phyloP scores from a whole-genome alignment of 2,113 vertebrate species.

The Melospiza georgiana region DNA sequence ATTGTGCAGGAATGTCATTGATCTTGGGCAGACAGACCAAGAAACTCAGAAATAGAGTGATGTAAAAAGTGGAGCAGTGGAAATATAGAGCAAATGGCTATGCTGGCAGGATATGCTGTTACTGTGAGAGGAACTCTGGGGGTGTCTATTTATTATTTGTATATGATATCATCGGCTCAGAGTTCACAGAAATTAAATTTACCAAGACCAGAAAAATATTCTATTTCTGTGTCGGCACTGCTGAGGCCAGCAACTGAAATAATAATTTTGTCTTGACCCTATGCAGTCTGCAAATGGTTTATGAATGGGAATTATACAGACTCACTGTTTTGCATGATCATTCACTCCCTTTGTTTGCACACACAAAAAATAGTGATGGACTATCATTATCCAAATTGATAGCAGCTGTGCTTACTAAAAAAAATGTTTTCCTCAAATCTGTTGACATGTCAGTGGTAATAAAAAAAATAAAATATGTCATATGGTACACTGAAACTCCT shows the following conservation, averaged over 20 bases:
- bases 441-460: conserved; percentile 66
- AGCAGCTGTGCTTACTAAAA: conserved; percentile 79
- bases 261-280: conserved; percentile 57
- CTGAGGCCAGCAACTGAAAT: conserved; percentile 49
- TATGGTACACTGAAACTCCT: conserved; percentile 37
- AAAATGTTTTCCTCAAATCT: conserved; percentile 65
- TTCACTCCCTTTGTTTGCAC: conserved; percentile 45
- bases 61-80: neutral
- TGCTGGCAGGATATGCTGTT: neutral
- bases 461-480: conserved; percentile 56
- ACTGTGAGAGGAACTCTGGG: neutral
- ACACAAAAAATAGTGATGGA: conserved; percentile 70
- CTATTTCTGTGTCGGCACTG: conserved; percentile 29
- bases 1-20: neutral
- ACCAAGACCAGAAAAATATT: conserved; percentile 14
- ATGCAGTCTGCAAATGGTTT: conserved; percentile 39
- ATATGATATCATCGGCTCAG: neutral
- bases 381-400: conserved; percentile 78
- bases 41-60: neutral
- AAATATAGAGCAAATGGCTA: neutral
- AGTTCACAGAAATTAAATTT: conserved; percentile 56
- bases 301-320: conserved; percentile 61
- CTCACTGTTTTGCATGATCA: conserved; percentile 52
- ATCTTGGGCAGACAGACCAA: neutral
- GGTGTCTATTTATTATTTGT: conserved; percentile 40